Base-by-base conservation (phyloP, 2,888 invertebrate species). In the Lochmaea crataegi region DNA sequence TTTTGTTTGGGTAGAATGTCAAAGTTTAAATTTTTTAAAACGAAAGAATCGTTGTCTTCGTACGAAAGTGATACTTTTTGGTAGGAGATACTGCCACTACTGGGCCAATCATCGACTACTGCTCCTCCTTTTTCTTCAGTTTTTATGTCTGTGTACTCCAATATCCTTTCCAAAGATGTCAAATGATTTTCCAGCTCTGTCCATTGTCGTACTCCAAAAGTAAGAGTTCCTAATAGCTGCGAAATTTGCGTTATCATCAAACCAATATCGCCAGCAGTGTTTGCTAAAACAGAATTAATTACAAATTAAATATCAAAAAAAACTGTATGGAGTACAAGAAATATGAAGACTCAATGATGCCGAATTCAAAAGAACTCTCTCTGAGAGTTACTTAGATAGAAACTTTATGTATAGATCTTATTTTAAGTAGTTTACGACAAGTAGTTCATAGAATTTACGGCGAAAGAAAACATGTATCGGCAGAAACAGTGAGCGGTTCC, bases 101-200 rank as follows among this genome's bases (percentile, higher is more conserved):
- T 88, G 0, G 95, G 95, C 95, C 95, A 95, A 0, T 90, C 88
- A 10, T 89, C 87, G 26, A 91, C 16, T 7, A 12, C 45, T 12
- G 18, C 14, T 1, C 71, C 71, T 2, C 22, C 53, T 26, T 71
- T 58, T 5, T 48, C 16, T 56, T 71, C 71, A 0, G 67, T 42
- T 51, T 61, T 41, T 10, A 67, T 41, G 26, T 53, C 85, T 0
- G 88, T 82, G 65, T 86, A 85, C 76, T 86, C 86, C 51, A 83
- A 57, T 0, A 94, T 90, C 85, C 96, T 90, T 87, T 98, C 98
- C 0, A 98, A 96, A 11, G 94, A 93, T 3, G 94, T 95, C 95
- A 96, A 94, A 80, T 92, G 93, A 82, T 94, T 96, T 85, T 86
- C 86, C 10, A 86, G 85, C 85, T 97, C 97, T 0, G 97, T 95